Conservation (phyloP, 2,113 vertebrate species). For the Eudyptes chrysolophus region DNA sequence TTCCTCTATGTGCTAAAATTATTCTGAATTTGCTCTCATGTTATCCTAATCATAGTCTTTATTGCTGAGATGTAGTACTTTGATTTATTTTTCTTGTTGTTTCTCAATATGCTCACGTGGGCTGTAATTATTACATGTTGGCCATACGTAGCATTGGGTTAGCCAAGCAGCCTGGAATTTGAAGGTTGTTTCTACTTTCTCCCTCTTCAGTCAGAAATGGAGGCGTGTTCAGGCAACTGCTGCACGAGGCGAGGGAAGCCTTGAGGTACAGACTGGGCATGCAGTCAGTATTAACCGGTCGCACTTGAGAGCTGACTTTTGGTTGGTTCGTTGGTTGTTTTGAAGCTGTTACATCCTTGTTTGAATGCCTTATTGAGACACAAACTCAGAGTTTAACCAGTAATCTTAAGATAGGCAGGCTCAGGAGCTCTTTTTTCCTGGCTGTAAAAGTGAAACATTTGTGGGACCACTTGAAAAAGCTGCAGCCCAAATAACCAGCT, state of each 20-base stretch:
- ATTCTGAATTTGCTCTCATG: background rate
- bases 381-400: background rate
- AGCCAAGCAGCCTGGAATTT: background rate
- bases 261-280: fast-evolving
- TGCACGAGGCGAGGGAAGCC: fast-evolving
- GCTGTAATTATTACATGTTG: background rate
- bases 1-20: background rate
- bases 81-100: background rate
- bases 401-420: background rate
- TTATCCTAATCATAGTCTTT: background rate
- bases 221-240: background rate
- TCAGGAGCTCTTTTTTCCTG: background rate
- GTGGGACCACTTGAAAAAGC: background rate
- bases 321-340: background rate
- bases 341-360: background rate
- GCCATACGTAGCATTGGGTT: background rate
- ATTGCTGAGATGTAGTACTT: background rate
- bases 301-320: background rate
- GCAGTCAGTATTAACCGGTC: background rate
- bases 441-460: background rate
- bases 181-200: background rate
- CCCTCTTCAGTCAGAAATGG: background rate
- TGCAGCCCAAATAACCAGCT: background rate
- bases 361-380: background rate
- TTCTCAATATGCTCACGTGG: background rate